These are phyloP conservation scores for Zosterops japonicus DNA, from an alignment of 2,113 vertebrate species.

Conservation along the genomic window DNA sequence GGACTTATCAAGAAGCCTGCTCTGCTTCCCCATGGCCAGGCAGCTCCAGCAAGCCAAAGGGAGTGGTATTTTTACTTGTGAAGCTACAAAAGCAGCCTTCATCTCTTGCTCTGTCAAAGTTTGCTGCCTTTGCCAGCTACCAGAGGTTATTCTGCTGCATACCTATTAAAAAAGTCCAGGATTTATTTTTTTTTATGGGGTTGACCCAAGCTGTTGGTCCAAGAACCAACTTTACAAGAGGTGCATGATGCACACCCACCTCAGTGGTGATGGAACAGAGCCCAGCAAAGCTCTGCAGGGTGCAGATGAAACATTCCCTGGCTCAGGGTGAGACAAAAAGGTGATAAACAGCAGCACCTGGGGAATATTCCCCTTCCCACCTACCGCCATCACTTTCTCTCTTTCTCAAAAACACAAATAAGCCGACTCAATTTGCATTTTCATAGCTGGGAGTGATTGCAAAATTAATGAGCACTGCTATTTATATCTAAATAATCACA, in stretches of 20 bases:
- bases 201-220: background rate
- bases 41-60: background rate
- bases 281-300: background rate
- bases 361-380: constrained; percentile 13
- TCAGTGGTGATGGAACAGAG: background rate
- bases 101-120: background rate
- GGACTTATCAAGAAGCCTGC: background rate
- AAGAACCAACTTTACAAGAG: background rate
- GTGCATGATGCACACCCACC: background rate
- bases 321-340: background rate
- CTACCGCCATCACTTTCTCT: background rate
- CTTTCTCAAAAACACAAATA: constrained; percentile 34
- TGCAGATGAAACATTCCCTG: constrained; percentile 4
- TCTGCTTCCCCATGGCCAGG: background rate
- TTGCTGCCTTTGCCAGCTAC: background rate
- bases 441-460: constrained; percentile 26
- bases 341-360: constrained; percentile 25
- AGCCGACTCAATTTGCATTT: background rate
- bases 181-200: background rate
- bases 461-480: constrained; percentile 7
- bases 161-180: background rate
- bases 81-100: background rate
- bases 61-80: background rate
- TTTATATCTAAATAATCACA: constrained; percentile 25
- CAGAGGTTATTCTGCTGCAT: background rate